These are phyloP conservation scores for Anthoscopus minutus DNA, from an alignment of 2,113 vertebrate genomes.

Conservation along the genomic window DNA sequence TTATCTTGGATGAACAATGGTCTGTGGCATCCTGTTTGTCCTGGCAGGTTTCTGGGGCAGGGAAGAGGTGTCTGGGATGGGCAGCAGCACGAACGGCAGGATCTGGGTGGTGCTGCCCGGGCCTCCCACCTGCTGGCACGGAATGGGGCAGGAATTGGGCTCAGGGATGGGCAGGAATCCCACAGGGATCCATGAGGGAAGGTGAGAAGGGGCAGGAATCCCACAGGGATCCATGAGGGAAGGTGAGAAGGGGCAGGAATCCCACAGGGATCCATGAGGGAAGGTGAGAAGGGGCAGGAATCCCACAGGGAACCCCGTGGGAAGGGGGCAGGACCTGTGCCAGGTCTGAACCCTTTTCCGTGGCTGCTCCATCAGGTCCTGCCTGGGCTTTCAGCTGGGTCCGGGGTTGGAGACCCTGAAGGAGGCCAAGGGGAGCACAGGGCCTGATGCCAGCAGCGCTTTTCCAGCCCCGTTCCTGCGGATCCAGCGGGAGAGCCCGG, in stretches of 20 bases:
- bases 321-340: not conserved
- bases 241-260: not conserved
- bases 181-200: accelerated
- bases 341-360: accelerated
- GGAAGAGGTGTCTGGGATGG: not conserved
- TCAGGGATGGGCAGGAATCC: not conserved
- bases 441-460: not conserved
- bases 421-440: accelerated
- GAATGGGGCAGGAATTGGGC: not conserved
- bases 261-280: too few relatives aligned
- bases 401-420: accelerated
- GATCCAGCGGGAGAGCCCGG: accelerated
- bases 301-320: accelerated
- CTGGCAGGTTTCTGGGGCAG: not conserved
- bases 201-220: not conserved
- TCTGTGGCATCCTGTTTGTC: not conserved
- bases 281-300: not conserved
- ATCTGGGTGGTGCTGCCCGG: not conserved
- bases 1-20: not conserved
- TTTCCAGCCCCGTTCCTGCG: accelerated
- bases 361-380: accelerated
- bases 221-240: accelerated
- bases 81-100: not conserved
- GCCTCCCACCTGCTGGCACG: not conserved
- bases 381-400: accelerated